Percentiles rank a stretch among this genome's conserved stretches.
These are phyloP conservation scores for Rotaria sp. DNA, from an alignment of 2,888 invertebrate species.

Conservation along the genomic window DNA sequence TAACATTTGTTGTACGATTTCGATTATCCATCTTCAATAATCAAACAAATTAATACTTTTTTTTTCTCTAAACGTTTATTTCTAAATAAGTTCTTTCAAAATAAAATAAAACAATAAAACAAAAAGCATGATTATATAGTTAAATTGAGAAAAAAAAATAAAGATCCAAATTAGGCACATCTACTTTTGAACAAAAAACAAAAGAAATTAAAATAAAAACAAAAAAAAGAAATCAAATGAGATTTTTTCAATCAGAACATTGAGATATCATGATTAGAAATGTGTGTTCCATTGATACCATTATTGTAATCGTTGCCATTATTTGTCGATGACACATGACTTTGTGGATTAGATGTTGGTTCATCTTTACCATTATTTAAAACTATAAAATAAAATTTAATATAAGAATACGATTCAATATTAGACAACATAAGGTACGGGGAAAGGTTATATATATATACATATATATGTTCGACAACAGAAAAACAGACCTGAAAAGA, in stretches of 20 bases:
- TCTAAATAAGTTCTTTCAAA: neutral
- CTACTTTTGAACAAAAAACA: neutral
- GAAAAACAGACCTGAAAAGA: neutral
- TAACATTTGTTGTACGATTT: neutral
- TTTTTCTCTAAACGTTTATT: neutral
- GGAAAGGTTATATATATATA: neutral
- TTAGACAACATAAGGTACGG: neutral
- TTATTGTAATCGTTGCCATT: neutral
- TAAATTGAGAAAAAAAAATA: neutral
- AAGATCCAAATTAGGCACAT: neutral
- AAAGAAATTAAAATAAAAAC: neutral
- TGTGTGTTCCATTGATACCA: neutral
- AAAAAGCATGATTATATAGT: neutral
- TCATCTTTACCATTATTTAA: neutral
- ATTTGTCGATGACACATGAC: too few species aligned
- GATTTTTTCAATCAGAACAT: neutral
- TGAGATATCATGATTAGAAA: neutral
- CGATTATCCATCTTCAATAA: neutral
- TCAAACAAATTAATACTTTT: neutral
- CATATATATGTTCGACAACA: neutral
- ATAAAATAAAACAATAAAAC: neutral
- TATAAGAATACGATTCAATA: neutral
- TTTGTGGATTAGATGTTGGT: neutral
- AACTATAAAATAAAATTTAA: neutral
- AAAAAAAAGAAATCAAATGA: neutral